Evolutionary conservation across 1,140 invertebrate genomes (phyloP).

Genomic region (Papilio aristodemus): DNA sequence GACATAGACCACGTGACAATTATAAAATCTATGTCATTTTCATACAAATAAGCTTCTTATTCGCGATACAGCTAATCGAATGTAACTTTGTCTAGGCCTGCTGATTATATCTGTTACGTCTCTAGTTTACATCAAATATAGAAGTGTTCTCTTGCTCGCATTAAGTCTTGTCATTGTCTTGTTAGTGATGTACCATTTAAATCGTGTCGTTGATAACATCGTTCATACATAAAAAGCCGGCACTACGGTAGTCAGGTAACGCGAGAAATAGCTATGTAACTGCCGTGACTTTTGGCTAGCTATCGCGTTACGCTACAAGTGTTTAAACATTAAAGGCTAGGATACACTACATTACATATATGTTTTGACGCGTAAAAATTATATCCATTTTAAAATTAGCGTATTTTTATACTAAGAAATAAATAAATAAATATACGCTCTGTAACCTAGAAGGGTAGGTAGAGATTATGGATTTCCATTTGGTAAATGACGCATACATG

Average conservation of each 20-base stretch:
- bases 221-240: neutral
- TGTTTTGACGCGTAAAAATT: no score
- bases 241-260: neutral
- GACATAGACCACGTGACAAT: no score
- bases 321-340: slow-evolving; percentile 34
- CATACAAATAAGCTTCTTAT: no score
- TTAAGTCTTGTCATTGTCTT: slow-evolving; percentile 1
- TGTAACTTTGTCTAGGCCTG: no score
- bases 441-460: no score
- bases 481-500: no score
- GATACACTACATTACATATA: neutral
- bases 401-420: no score
- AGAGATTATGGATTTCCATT: no score
- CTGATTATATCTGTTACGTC: neutral
- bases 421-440: no score
- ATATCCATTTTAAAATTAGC: no score
- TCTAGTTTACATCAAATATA: neutral
- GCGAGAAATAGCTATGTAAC: slow-evolving; percentile 55
- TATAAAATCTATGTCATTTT: no score
- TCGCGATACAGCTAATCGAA: no score
- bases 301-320: slow-evolving; percentile 4
- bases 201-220: slow-evolving; percentile 13
- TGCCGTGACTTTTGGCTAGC: slow-evolving; percentile 31
- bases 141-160: neutral
- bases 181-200: slow-evolving; percentile 6